A percentile compares a stretch with the other conserved stretches of the same genome.
Conservation (phyloP, 1,140 invertebrate species). For the Polyergus mexicanus region DNA sequence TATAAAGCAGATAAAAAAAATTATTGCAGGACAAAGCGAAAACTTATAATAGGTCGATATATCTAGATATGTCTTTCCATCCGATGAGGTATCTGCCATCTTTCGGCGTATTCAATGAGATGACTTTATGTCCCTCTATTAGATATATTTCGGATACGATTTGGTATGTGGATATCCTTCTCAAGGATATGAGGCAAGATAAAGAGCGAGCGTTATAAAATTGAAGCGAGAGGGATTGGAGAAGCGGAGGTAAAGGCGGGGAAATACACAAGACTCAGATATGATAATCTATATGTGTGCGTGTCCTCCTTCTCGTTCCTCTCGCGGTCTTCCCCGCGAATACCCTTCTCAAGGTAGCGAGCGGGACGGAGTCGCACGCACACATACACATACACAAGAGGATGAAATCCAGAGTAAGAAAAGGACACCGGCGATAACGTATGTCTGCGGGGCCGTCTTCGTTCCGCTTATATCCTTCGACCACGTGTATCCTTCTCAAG, state of each 20-base stretch:
- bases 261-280: slow-evolving; percentile 2
- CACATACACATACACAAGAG: neutral
- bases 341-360: slow-evolving; percentile 55
- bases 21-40: slow-evolving; percentile 15
- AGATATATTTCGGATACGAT: slow-evolving; percentile 54
- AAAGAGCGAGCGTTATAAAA: slow-evolving; percentile 63
- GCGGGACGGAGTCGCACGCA: neutral
- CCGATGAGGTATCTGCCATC: neutral
- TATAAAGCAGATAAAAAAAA: slow-evolving; percentile 22
- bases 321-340: slow-evolving; percentile 14
- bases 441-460: slow-evolving; percentile 65
- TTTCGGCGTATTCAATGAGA: slow-evolving; percentile 47
- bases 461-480: slow-evolving; percentile 52
- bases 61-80: slow-evolving; percentile 25
- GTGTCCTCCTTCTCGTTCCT: slow-evolving; percentile 55
- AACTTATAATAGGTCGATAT: slow-evolving; percentile 25
- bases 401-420: slow-evolving; percentile 55
- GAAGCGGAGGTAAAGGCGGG: neutral
- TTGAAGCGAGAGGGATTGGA: slow-evolving; percentile 1
- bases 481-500: slow-evolving; percentile 79
- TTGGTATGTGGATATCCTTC: slow-evolving; percentile 72
- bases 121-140: slow-evolving; percentile 53
- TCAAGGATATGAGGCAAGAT: slow-evolving; percentile 69
- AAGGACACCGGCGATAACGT: slow-evolving; percentile 68
- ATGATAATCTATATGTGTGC: slow-evolving; percentile 45